Conservation (phyloP, 2,797 vertebrate genomes). For the Semaprochilodus insignis region DNA sequence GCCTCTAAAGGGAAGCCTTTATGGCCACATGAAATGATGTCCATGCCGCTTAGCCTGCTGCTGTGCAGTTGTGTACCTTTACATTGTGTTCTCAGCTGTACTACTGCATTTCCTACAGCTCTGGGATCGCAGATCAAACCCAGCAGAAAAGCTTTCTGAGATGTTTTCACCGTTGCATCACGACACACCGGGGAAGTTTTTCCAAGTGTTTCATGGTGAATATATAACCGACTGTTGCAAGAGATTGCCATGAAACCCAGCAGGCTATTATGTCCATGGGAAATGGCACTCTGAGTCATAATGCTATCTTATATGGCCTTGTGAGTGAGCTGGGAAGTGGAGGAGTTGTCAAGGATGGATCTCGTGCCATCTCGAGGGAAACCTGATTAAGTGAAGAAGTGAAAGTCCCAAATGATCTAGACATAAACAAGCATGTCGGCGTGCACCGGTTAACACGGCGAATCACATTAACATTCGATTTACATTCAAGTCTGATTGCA, state of each 20-base stretch:
- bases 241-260: background rate
- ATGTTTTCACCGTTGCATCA: constrained; percentile 5
- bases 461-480: background rate
- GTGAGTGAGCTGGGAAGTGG: background rate
- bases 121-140: background rate
- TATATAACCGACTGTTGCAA: background rate
- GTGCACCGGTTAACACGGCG: background rate
- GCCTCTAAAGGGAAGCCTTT: no score
- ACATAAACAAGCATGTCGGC: background rate
- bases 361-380: background rate
- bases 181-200: background rate
- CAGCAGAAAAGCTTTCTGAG: background rate
- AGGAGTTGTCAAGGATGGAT: background rate
- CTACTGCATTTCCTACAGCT: background rate
- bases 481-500: no score
- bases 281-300: background rate
- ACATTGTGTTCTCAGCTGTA: background rate
- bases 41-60: background rate
- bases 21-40: background rate
- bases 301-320: background rate
- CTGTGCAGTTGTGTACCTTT: background rate
- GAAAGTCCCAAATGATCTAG: no score
- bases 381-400: background rate
- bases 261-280: background rate
- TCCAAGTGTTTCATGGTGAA: background rate